phyloP scores from a whole-genome alignment of 1,140 invertebrate species.

The Drosophila azteca region DNA sequence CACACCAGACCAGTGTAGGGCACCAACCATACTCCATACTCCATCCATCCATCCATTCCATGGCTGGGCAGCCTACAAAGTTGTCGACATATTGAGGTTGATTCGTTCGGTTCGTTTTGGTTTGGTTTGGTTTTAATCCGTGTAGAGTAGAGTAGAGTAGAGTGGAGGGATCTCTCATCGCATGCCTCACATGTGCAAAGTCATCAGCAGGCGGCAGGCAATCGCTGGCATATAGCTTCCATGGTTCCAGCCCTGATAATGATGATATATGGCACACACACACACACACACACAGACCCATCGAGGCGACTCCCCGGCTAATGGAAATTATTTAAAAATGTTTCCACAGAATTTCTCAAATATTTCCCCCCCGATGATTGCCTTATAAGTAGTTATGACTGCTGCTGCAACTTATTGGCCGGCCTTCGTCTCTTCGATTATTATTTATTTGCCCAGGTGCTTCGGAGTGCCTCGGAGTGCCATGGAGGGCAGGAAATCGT shows the following conservation, averaged over 20 bases:
- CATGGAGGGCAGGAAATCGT: slow-evolving; percentile 54
- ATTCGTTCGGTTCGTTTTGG: slow-evolving; percentile 56
- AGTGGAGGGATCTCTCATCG: slow-evolving; percentile 35
- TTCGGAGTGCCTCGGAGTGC: neutral
- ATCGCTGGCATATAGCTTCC: slow-evolving; percentile 23
- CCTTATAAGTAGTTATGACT: slow-evolving; percentile 41
- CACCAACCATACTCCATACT: no score
- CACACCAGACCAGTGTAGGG: neutral
- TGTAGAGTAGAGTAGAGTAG: neutral
- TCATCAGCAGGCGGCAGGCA: slow-evolving; percentile 61
- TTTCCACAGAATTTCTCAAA: slow-evolving; percentile 64
- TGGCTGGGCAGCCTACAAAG: slow-evolving; percentile 56
- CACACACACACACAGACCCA: slow-evolving; percentile 14
- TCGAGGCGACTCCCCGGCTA: slow-evolving; percentile 20
- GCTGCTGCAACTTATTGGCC: slow-evolving; percentile 32
- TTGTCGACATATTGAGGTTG: slow-evolving; percentile 80
- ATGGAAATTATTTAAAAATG: slow-evolving; percentile 73
- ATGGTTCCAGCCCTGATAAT: slow-evolving; percentile 62
- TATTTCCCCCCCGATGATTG: slow-evolving; percentile 34
- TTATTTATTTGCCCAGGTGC: slow-evolving; percentile 39
- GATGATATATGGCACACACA: slow-evolving; percentile 77
- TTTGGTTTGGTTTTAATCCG: slow-evolving; percentile 59
- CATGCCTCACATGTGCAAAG: slow-evolving; percentile 79
- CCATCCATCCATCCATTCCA: no score
- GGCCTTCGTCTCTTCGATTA: slow-evolving; percentile 37